phyloP scores from a whole-genome alignment of 2,888 invertebrate genomes.

The Salpingus planirostris region DNA sequence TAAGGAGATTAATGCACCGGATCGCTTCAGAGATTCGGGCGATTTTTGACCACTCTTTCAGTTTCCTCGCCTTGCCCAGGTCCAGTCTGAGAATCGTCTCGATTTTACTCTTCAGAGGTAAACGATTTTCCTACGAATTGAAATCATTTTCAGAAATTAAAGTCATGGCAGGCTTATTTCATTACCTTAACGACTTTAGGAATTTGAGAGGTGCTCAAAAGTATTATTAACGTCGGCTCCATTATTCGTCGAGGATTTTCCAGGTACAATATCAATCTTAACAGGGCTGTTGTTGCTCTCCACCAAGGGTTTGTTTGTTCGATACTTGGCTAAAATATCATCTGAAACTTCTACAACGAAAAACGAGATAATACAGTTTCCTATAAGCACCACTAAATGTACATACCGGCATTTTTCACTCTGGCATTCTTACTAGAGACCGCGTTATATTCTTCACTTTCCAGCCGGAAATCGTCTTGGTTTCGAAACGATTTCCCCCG shows the following conservation, averaged over 20 bases:
- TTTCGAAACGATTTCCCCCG: slow-evolving; percentile 44
- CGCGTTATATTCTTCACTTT: slow-evolving; percentile 21
- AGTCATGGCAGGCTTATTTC: too few species aligned
- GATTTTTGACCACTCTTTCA: slow-evolving; percentile 66
- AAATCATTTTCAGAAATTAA: slow-evolving; percentile 6
- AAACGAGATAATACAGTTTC: too few species aligned
- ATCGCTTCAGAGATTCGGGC: slow-evolving; percentile 78
- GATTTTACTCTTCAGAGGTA: slow-evolving; percentile 38
- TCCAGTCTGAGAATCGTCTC: slow-evolving; percentile 64
- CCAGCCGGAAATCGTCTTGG: slow-evolving; percentile 23
- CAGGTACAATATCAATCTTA: too few species aligned
- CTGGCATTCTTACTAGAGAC: too few species aligned
- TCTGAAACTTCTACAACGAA: slow-evolving; percentile 72
- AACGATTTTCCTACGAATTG: slow-evolving; percentile 21
- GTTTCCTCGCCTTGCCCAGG: slow-evolving; percentile 72
- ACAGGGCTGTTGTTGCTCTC: too few species aligned
- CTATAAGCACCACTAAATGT: too few species aligned
- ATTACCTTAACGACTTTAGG: slow-evolving; percentile 38
- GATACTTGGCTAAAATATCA: slow-evolving; percentile 91
- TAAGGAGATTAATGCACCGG: slow-evolving; percentile 65
- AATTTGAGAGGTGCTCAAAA: slow-evolving; percentile 74
- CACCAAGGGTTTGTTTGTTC: too few species aligned
- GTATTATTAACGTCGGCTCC: slow-evolving; percentile 75
- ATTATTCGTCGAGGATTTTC: slow-evolving; percentile 24
- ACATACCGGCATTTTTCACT: too few species aligned